Base-by-base conservation (phyloP, 2,888 invertebrate species). In the Agriopis leucophaearia region DNA sequence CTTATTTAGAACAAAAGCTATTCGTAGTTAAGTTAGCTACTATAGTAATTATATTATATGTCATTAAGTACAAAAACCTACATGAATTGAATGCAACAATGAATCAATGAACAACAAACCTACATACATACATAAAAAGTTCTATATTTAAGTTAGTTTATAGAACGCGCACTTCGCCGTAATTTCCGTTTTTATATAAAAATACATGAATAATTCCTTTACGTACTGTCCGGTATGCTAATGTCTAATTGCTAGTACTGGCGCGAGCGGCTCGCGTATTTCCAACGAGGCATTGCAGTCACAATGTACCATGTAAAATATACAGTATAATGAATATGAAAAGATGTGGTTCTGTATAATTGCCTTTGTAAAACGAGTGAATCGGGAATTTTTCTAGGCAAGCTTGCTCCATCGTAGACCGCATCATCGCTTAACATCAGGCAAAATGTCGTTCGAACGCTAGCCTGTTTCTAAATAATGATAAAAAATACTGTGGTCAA, bases 221-320 rank as follows among this genome's bases (percentile, higher is more conserved):
- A 60, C 58, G 50, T 55, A 59, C 67, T 48, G 58, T 52, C 65
- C 65, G 62, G 64, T 70, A 74, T 74, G 72, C 64, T 72, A 71
- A 73, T 70, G 50, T n/a, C 65, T 73, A 71, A 72, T 74, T 72
- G 70, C 61, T 62, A 72, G 72, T 70, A 59, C 74, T 67, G 62
- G 63, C 63, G 72, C 63, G 51, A 74, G 72, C 58, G 8, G 54
- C 71, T 70, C 65, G 67, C 69, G 45, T 16, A 45, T 66, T 70
- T 67, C 70, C 63, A 55, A 60, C 55, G 42, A 68, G 16, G 40
- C 62, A 42, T 15, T 15, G 15, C 47, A 13, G 13, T 64, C 59
- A 55, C 70, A 66, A 61, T 66, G 58, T 64, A 27, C 27, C 5
- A 69, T 64, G 69, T 50, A 70, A 15, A 8, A 8, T 42, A 42